Evolutionary conservation across 2,888 invertebrate genomes (phyloP).

Genomic region (Cryptocheilus praepositus): DNA sequence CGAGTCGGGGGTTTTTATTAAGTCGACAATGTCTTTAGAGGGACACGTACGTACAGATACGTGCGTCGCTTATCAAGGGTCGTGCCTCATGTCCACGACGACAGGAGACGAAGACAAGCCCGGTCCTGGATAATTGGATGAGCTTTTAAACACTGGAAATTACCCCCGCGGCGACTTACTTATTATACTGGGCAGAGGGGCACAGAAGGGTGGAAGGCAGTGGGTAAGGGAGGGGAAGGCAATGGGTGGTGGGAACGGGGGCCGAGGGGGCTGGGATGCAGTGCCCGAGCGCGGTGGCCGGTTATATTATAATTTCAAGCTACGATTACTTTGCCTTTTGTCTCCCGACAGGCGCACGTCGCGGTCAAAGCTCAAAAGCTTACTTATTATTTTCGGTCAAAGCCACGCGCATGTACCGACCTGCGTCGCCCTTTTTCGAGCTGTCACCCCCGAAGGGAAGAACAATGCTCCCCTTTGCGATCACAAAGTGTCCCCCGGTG

Average conservation of each 20-base stretch:
- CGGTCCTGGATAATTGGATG: conserved; percentile 69
- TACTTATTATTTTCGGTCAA: conserved; percentile 61
- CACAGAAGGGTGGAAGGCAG: conserved; percentile 3
- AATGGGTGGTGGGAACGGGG: conserved; percentile 28
- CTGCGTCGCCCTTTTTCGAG: conserved; percentile 33
- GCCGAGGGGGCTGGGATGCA: conserved; percentile 14
- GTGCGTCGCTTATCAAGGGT: conserved; percentile 51
- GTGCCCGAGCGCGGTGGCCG: conserved; percentile 51
- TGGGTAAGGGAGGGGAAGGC: conserved; percentile 13
- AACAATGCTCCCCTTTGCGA: conserved; percentile 2
- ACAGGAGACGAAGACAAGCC: conserved; percentile 54
- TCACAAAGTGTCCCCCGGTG: conserved; percentile 2
- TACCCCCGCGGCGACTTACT: conserved; percentile 70
- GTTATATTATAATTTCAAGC: conserved; percentile 71
- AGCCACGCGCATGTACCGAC: conserved; percentile 24
- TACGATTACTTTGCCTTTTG: conserved; percentile 70
- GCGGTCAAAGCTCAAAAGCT: conserved; percentile 63
- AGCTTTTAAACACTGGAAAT: conserved; percentile 70
- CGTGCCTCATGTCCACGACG: conserved; percentile 13
- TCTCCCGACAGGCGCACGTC: conserved; percentile 55
- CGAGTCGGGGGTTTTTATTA: conserved; percentile 3
- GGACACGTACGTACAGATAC: conserved; percentile 7
- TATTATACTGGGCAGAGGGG: conserved; percentile 56
- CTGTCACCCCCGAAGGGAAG: conserved; percentile 29
- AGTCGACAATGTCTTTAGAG: conserved; percentile 1